Conservation (phyloP, 2,113 vertebrate species). For the Saguinus imperator region DNA sequence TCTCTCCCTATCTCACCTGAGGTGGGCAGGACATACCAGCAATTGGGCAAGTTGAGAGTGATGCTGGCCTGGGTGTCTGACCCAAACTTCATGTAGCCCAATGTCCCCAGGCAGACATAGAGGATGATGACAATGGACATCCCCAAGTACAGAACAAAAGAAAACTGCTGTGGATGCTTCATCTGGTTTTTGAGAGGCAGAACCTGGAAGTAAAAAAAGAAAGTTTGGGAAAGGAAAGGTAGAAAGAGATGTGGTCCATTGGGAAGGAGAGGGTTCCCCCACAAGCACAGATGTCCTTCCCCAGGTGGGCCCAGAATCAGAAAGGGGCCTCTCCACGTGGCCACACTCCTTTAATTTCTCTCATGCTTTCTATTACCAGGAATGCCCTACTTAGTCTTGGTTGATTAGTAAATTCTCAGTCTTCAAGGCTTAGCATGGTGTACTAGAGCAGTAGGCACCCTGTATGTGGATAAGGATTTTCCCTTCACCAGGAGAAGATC, state of each 20-base stretch:
- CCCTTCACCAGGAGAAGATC: background rate
- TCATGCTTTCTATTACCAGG: background rate
- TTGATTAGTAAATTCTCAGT: background rate
- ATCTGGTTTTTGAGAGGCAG: slow-evolving; percentile 97
- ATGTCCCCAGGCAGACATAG: slow-evolving; percentile 91
- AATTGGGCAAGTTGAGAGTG: slow-evolving; percentile 95
- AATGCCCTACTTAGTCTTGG: background rate
- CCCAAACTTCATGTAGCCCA: slow-evolving; percentile 94
- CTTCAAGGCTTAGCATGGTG: background rate
- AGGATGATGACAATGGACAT: slow-evolving; percentile 92
- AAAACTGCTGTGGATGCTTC: slow-evolving; percentile 90
- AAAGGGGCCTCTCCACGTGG: background rate
- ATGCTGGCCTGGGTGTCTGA: slow-evolving; percentile 89
- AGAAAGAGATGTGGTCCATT: background rate
- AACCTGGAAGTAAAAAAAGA: slow-evolving; percentile 81
- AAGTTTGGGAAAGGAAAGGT: background rate
- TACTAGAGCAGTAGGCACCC: background rate
- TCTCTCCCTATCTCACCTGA: fast-evolving
- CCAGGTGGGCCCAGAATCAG: background rate
- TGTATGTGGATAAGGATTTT: background rate
- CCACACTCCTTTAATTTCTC: background rate
- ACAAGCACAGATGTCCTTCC: background rate
- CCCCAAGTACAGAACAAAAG: slow-evolving; percentile 89
- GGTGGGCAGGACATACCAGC: slow-evolving; percentile 88
- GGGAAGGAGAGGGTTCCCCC: background rate